Evolutionary conservation across 35 echinoderm and acorn worm genomes (phyloP).

Genomic region (Apostichopus japonicus): DNA sequence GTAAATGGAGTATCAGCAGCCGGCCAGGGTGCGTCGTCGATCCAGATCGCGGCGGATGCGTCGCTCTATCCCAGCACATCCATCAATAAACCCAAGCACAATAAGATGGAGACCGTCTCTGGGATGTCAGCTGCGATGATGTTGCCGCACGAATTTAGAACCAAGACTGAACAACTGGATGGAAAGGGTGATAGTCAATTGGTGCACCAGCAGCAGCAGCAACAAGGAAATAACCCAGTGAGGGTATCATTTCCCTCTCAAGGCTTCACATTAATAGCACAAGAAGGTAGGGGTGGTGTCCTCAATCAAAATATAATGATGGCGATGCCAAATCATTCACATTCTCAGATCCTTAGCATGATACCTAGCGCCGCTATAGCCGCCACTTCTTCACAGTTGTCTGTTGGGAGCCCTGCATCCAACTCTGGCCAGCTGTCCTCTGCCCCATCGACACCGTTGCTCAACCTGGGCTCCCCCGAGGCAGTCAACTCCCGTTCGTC

Average conservation of each 20-base stretch:
- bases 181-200: not conserved
- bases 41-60: not conserved
- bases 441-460: slow-evolving; percentile 20
- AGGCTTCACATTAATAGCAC: slow-evolving; percentile 10
- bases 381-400: not conserved
- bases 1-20: not conserved
- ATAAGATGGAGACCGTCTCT: slow-evolving; percentile 66
- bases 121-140: slow-evolving; percentile 74
- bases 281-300: slow-evolving; percentile 6
- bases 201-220: not conserved
- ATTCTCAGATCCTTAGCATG: not conserved
- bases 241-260: not conserved
- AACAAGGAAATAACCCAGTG: slow-evolving; percentile 2
- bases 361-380: not conserved
- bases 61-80: slow-evolving; percentile 27
- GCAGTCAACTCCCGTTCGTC: slow-evolving; percentile 15
- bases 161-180: slow-evolving; percentile 17
- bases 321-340: not conserved
- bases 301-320: slow-evolving; percentile 10
- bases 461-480: slow-evolving; percentile 50
- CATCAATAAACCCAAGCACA: slow-evolving; percentile 36
- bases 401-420: slow-evolving; percentile 32
- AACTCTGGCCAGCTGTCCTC: slow-evolving; percentile 25
- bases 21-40: not conserved
- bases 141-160: slow-evolving; percentile 56